phyloP scores from a whole-genome alignment of 2,888 invertebrate genomes.

The Ormyrus rosae region DNA sequence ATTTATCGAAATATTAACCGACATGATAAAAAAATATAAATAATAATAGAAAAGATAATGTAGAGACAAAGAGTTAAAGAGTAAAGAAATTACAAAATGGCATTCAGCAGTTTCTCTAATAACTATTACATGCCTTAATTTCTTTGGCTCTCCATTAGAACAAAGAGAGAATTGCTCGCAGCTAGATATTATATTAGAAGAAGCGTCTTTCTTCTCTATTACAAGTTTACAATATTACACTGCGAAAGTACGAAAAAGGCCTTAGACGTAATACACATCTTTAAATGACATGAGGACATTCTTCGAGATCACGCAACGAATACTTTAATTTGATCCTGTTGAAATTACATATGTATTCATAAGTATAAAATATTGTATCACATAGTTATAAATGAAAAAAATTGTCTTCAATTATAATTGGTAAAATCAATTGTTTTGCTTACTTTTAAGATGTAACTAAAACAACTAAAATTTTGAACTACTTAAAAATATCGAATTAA shows the following conservation, averaged over 20 bases:
- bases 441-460: too few species aligned
- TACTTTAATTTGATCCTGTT: slow-evolving; percentile 15
- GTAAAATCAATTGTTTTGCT: too few species aligned
- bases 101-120: slow-evolving; percentile 29
- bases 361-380: too few species aligned
- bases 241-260: slow-evolving; percentile 48
- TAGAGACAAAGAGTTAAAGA: slow-evolving; percentile 17
- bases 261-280: slow-evolving; percentile 25
- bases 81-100: slow-evolving; percentile 1
- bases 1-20: slow-evolving; percentile 14
- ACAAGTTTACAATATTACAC: slow-evolving; percentile 26
- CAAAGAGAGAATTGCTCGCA: slow-evolving; percentile 31
- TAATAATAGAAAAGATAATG: slow-evolving; percentile 19
- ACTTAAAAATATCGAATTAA: too few species aligned
- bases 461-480: too few species aligned
- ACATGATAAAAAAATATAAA: slow-evolving; percentile 48
- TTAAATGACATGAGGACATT: slow-evolving; percentile 19
- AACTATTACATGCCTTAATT: neutral
- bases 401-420: too few species aligned
- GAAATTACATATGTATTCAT: neutral
- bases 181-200: slow-evolving; percentile 2
- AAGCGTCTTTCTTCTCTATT: slow-evolving; percentile 31
- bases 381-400: too few species aligned
- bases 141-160: slow-evolving; percentile 18
- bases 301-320: slow-evolving; percentile 8